Percentiles rank a stretch among this genome's conserved stretches.
Conservation (phyloP, 2,888 invertebrate genomes). For the Harpagoxenus sublaevis region DNA sequence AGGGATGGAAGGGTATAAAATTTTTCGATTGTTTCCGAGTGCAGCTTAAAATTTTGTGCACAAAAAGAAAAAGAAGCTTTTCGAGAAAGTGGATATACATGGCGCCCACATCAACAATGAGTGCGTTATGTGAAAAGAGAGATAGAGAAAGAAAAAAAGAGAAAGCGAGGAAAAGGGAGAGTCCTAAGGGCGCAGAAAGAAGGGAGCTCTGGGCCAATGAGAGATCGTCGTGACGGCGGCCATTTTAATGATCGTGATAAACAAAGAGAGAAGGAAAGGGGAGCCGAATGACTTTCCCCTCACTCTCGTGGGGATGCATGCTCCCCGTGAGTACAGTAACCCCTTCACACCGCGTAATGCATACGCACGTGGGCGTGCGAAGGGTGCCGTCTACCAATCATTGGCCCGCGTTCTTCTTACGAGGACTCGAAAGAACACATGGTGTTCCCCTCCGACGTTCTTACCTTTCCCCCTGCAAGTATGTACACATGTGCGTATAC, state of each 20-base stretch:
- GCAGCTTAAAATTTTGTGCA: constrained; percentile 31
- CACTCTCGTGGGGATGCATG: constrained; percentile 67
- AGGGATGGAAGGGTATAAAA: background rate
- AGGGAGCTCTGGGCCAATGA: constrained; percentile 84
- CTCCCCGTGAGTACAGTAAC: constrained; percentile 74
- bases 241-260: constrained; percentile 86
- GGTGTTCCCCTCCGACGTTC: constrained; percentile 68
- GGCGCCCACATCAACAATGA: constrained; percentile 70
- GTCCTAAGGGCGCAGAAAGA: constrained; percentile 61
- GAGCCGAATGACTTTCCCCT: constrained; percentile 83
- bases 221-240: constrained; percentile 84
- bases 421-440: constrained; percentile 70
- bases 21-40: background rate
- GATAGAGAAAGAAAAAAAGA: constrained; percentile 62
- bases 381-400: constrained; percentile 84
- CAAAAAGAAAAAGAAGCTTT: constrained; percentile 42
- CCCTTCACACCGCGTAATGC: constrained; percentile 79
- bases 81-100: constrained; percentile 59
- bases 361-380: constrained; percentile 82
- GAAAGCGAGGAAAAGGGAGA: constrained; percentile 54
- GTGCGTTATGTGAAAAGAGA: constrained; percentile 60
- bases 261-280: constrained; percentile 82
- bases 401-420: constrained; percentile 78
- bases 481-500: constrained; percentile 41
- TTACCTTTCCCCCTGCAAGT: constrained; percentile 55